These are phyloP conservation scores for Microctonus hyperodae DNA, from an alignment of 2,888 invertebrate species.

Conservation along the genomic window DNA sequence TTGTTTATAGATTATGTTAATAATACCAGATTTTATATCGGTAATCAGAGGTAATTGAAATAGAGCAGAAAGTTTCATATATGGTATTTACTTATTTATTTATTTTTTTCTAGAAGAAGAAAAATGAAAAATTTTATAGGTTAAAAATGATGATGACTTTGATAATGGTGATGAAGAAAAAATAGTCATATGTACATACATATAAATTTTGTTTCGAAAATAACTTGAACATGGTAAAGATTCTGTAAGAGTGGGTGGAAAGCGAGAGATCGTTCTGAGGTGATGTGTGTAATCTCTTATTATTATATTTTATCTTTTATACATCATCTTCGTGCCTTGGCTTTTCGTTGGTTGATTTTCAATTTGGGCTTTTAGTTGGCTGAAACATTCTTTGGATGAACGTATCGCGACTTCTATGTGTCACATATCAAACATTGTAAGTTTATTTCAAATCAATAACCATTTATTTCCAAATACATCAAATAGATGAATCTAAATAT, in stretches of 20 bases:
- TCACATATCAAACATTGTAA: background rate
- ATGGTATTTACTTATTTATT: no score
- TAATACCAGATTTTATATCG: no score
- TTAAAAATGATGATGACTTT: no score
- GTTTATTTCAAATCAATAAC: background rate
- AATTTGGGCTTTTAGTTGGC: slow-evolving; percentile 1
- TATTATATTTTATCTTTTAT: background rate
- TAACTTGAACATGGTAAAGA: background rate
- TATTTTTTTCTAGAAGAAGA: no score
- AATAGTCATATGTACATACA: background rate
- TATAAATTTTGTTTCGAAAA: background rate
- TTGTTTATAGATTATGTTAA: no score
- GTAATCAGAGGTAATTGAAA: no score
- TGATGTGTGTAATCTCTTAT: background rate
- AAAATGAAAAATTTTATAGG: no score
- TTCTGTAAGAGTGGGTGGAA: background rate
- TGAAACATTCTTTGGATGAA: background rate
- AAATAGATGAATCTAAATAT: no score
- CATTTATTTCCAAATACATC: no score
- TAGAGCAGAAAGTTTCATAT: no score
- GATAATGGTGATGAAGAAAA: background rate
- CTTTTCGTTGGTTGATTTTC: background rate
- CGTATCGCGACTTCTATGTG: background rate
- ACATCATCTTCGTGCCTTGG: background rate
- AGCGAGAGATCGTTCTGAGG: background rate